Evolutionary conservation across 1,140 invertebrate species (phyloP).

Genomic region (Philaenus spumarius): DNA sequence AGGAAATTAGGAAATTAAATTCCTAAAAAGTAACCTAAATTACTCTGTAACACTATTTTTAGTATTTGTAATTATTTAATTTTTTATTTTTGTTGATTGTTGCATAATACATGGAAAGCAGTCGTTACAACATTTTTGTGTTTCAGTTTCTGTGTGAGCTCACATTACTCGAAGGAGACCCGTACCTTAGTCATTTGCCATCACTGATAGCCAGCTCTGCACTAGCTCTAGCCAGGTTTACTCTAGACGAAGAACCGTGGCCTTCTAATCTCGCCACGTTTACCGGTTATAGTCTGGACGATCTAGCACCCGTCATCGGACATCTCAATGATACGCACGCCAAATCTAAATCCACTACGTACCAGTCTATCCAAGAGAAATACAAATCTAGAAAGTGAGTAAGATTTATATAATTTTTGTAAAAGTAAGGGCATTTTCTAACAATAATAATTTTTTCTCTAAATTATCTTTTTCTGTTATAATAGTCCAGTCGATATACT

Average conservation of each 20-base stretch:
- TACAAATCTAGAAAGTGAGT: conserved; percentile 52
- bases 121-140: no score
- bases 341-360: conserved; percentile 54
- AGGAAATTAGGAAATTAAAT: no score
- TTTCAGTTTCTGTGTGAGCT: conserved; percentile 80
- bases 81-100: no score
- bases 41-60: no score
- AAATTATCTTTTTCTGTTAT: no score
- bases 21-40: no score
- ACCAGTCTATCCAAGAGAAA: conserved; percentile 80
- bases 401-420: no score
- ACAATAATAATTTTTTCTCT: no score
- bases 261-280: conserved; percentile 52
- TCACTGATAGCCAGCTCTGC: conserved; percentile 76
- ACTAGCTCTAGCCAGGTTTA: conserved; percentile 70
- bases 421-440: no score
- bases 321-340: conserved; percentile 62
- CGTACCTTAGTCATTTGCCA: conserved; percentile 75
- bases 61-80: no score
- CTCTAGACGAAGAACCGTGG: conserved; percentile 53
- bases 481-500: no score
- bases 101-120: no score
- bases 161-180: conserved; percentile 77
- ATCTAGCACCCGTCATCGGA: conserved; percentile 60
- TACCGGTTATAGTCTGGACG: conserved; percentile 59